phyloP scores from a whole-genome alignment of 2,888 invertebrate species.

The Pollenia labialis region DNA sequence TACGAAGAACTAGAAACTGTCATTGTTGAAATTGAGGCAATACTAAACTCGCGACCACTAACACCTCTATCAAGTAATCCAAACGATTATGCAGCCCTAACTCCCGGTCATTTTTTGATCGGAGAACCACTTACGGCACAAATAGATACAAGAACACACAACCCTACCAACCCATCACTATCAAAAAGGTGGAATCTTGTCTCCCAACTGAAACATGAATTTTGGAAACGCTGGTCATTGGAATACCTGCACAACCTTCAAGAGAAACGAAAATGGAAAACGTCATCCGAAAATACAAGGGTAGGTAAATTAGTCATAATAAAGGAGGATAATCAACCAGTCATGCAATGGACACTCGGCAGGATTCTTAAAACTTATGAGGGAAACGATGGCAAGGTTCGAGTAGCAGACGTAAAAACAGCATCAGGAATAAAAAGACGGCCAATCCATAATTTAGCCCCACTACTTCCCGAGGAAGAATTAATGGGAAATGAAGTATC shows the following conservation, averaged over 20 bases:
- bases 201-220: slow-evolving; percentile 9
- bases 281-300: background rate
- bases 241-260: background rate
- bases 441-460: background rate
- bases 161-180: background rate
- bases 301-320: slow-evolving; percentile 21
- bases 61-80: background rate
- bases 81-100: slow-evolving; percentile 1
- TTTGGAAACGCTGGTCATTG: slow-evolving; percentile 21
- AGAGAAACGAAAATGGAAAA: background rate
- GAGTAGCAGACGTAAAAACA: background rate
- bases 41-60: slow-evolving; percentile 17
- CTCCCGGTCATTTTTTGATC: background rate
- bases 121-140: background rate
- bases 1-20: slow-evolving; percentile 39
- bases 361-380: slow-evolving; percentile 14
- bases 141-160: background rate
- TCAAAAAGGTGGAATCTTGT: background rate
- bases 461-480: background rate
- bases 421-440: slow-evolving; percentile 1
- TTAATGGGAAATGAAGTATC: background rate
- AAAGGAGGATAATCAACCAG: slow-evolving; percentile 13
- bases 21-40: slow-evolving; percentile 15
- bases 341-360: slow-evolving; percentile 19
- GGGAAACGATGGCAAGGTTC: background rate